A percentile compares a stretch with the other conserved stretches of the same genome.
Evolutionary conservation across 2,113 vertebrate species (phyloP).

Genomic region (Archocentrus centrarchus): DNA sequence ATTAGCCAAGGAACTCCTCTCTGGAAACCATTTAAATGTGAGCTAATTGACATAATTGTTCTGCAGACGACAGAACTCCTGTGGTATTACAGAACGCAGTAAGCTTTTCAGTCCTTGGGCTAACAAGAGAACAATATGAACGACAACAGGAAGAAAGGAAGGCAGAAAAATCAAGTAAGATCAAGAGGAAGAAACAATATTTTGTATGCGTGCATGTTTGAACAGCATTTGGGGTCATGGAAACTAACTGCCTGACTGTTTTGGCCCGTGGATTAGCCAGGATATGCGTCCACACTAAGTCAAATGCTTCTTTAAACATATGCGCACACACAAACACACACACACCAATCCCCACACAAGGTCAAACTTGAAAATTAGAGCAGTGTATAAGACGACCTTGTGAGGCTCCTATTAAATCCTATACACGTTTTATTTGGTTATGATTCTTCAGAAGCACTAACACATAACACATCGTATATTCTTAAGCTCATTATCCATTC

Average conservation of each 20-base stretch:
- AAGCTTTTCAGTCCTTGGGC: slow-evolving; percentile 41
- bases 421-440: neutral
- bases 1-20: slow-evolving; percentile 64
- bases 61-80: slow-evolving; percentile 64
- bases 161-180: neutral
- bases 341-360: slow-evolving; percentile 25
- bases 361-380: slow-evolving; percentile 43
- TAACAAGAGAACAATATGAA: slow-evolving; percentile 40
- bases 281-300: slow-evolving; percentile 63
- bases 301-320: slow-evolving; percentile 61
- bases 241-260: slow-evolving; percentile 67
- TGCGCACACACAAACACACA: slow-evolving; percentile 13
- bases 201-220: slow-evolving; percentile 14
- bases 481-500: slow-evolving; percentile 47
- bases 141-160: slow-evolving; percentile 16
- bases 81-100: slow-evolving; percentile 52
- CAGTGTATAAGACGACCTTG: slow-evolving; percentile 49
- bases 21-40: slow-evolving; percentile 67
- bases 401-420: neutral
- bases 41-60: slow-evolving; percentile 73
- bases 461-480: slow-evolving; percentile 33
- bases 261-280: slow-evolving; percentile 64
- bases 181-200: slow-evolving; percentile 2
- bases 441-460: slow-evolving; percentile 8
- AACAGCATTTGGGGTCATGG: slow-evolving; percentile 75